Evolutionary conservation across 1,140 invertebrate species (phyloP).

Genomic region (Rhopalosiphum maidis): DNA sequence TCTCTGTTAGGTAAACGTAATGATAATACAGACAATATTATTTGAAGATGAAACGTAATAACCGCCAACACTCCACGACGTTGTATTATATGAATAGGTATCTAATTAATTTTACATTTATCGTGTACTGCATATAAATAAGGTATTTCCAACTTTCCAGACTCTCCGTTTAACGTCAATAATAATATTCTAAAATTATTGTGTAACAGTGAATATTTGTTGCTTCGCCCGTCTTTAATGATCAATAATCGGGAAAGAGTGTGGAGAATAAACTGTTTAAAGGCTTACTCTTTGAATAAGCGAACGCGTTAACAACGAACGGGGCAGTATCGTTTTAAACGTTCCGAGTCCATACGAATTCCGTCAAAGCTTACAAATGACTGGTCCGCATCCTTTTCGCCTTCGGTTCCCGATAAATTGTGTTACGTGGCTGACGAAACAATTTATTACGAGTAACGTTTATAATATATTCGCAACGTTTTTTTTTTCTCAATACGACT

Average conservation of each 20-base stretch:
- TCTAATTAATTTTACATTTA: neutral
- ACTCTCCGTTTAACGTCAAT: neutral
- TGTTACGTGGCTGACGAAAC: neutral
- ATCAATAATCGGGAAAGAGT: neutral
- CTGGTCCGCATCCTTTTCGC: neutral
- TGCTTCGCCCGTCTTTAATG: neutral
- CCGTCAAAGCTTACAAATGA: neutral
- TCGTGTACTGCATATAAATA: neutral
- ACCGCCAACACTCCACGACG: neutral
- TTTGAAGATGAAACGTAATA: neutral
- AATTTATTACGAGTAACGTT: neutral
- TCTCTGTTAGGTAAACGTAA: neutral
- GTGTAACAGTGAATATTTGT: neutral
- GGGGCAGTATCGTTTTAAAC: neutral
- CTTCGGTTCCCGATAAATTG: neutral
- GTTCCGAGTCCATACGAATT: neutral
- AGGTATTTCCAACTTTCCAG: neutral
- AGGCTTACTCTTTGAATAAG: neutral
- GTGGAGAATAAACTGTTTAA: neutral
- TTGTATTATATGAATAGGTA: neutral
- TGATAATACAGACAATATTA: neutral
- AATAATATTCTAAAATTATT: neutral
- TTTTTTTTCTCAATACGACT: no score
- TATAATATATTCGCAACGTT: no score
- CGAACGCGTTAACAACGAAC: neutral